These are phyloP conservation scores for Sibirionetta formosa DNA, from an alignment of 2,797 vertebrate species.

Conservation along the genomic window DNA sequence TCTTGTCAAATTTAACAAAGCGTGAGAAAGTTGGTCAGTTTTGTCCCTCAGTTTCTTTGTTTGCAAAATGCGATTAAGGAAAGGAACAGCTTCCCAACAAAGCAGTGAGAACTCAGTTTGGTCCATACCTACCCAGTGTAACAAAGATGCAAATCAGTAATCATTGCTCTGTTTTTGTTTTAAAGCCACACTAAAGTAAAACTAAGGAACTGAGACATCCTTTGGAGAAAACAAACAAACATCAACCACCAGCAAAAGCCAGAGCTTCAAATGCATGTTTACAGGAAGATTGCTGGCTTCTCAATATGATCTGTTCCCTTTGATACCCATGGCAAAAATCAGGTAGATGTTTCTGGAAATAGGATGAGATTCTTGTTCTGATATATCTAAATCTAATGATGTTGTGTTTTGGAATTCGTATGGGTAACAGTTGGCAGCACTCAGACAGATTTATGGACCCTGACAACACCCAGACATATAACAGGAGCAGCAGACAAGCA, in stretches of 20 bases:
- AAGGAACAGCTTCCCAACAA: not conserved
- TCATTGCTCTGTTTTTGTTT: not conserved
- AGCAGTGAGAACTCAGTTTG: not conserved
- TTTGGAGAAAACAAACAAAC: not conserved
- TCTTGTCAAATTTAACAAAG: not conserved
- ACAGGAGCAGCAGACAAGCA: slow-evolving; percentile 13
- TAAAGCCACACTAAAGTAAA: not conserved
- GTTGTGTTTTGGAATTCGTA: not conserved
- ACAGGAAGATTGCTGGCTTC: not conserved
- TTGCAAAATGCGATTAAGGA: not conserved
- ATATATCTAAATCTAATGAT: not conserved
- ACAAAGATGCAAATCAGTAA: not conserved
- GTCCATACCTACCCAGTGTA: not conserved
- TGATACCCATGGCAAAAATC: not conserved
- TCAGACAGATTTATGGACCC: slow-evolving; percentile 47
- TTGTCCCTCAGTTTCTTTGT: not conserved
- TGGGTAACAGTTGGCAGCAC: slow-evolving; percentile 17
- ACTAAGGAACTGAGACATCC: not conserved
- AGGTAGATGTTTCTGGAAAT: not conserved
- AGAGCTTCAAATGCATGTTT: not conserved
- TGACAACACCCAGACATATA: slow-evolving; percentile 34
- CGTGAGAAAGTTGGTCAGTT: not conserved
- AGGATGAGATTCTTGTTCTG: not conserved
- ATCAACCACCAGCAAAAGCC: too few relatives aligned
- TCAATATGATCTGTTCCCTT: not conserved